phyloP scores from a whole-genome alignment of 2,888 invertebrate species.

The Epirrita christyi region DNA sequence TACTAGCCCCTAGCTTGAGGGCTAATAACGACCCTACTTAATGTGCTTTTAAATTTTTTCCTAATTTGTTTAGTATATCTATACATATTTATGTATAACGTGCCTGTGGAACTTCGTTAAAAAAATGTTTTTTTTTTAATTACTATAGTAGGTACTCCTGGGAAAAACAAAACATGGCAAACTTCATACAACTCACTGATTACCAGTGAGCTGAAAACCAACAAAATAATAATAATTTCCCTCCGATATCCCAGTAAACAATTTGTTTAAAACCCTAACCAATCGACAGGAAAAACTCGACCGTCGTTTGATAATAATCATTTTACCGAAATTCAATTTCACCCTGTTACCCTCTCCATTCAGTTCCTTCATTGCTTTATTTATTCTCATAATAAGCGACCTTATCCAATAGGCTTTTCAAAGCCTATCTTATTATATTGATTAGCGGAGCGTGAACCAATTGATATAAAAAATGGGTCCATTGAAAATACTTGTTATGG shows the following conservation, averaged over 20 bases:
- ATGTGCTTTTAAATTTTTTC: too few relatives aligned
- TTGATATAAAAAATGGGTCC: slow-evolving; percentile 17
- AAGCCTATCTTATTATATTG: slow-evolving; percentile 32
- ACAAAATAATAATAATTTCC: slow-evolving; percentile 25
- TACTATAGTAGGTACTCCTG: too few relatives aligned
- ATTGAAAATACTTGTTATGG: background rate
- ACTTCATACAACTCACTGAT: too few relatives aligned
- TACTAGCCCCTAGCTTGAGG: too few relatives aligned
- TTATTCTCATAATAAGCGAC: slow-evolving; percentile 37
- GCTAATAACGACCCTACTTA: too few relatives aligned
- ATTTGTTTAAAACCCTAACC: slow-evolving; percentile 49
- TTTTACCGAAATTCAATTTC: slow-evolving; percentile 48
- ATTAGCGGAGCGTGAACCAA: slow-evolving; percentile 30
- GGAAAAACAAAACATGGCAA: too few relatives aligned
- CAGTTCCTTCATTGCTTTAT: slow-evolving; percentile 40
- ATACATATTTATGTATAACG: too few relatives aligned
- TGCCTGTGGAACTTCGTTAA: too few relatives aligned
- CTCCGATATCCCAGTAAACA: slow-evolving; percentile 38
- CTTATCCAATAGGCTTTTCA: slow-evolving; percentile 32
- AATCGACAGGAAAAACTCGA: slow-evolving; percentile 46
- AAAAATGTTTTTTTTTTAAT: too few relatives aligned
- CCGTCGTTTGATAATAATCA: slow-evolving; percentile 47
- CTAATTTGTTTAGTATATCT: too few relatives aligned
- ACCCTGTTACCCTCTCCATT: slow-evolving; percentile 34
- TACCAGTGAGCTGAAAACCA: background rate